A percentile compares a stretch with the other conserved stretches of the same genome.
These are phyloP conservation scores for Lottia gigantea DNA, from an alignment of 2,888 invertebrate genomes.

Conservation along the genomic window DNA sequence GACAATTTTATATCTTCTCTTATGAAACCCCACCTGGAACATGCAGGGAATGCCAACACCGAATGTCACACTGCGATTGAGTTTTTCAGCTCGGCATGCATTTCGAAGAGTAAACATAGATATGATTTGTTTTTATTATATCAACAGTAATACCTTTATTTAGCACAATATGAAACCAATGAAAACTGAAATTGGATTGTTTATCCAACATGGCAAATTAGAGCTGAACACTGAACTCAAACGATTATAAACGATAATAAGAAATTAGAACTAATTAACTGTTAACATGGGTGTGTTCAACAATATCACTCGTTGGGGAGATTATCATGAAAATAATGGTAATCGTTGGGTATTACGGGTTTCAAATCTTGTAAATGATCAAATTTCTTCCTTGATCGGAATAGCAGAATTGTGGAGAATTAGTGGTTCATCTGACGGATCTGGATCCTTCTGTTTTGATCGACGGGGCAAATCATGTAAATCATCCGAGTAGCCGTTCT, in stretches of 20 bases:
- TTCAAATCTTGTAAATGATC: slow-evolving; percentile 14
- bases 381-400: slow-evolving; percentile 13
- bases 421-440: slow-evolving; percentile 1
- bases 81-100: too few species aligned
- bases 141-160: too few species aligned
- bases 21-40: too few species aligned
- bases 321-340: slow-evolving; percentile 6
- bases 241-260: background rate
- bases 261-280: background rate
- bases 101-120: too few species aligned
- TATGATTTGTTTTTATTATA: too few species aligned
- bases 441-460: slow-evolving; percentile 4
- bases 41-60: too few species aligned
- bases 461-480: background rate
- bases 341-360: slow-evolving; percentile 2
- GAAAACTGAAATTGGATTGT: slow-evolving; percentile 1
- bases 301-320: background rate
- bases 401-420: background rate
- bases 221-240: too few species aligned
- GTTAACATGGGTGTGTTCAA: background rate
- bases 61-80: too few species aligned
- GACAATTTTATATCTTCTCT: too few species aligned
- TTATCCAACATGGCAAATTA: background rate
- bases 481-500: background rate
- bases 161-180: too few species aligned